phyloP scores from a whole-genome alignment of 2,113 vertebrate genomes.

The Scolopax mira region DNA sequence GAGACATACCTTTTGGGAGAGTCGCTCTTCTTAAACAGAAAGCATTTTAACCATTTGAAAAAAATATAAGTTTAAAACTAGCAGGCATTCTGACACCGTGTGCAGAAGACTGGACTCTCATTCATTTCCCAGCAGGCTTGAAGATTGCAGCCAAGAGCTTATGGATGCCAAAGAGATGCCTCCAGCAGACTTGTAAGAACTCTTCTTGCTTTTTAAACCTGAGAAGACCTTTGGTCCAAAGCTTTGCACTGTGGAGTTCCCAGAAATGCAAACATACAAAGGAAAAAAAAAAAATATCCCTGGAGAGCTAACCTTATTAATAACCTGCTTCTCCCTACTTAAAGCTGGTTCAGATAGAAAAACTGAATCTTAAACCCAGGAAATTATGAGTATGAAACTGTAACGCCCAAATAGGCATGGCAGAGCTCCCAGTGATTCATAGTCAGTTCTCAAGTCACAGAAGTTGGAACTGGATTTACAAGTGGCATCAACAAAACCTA shows the following conservation, averaged over 20 bases:
- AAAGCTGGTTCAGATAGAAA: neutral
- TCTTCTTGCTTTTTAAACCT: conserved; percentile 35
- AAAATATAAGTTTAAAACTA: neutral
- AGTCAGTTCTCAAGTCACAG: conserved; percentile 11
- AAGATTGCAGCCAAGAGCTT: neutral
- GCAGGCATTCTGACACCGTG: neutral
- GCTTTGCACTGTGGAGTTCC: conserved; percentile 10
- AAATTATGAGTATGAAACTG: conserved; percentile 18
- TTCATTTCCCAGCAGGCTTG: neutral
- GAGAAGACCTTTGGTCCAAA: neutral
- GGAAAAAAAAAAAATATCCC: conserved; percentile 4
- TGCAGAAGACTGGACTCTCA: neutral
- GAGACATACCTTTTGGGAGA: neutral
- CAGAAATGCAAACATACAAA: conserved; percentile 11
- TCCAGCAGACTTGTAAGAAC: conserved; percentile 21
- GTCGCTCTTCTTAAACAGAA: neutral
- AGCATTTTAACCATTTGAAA: neutral
- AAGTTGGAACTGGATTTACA: neutral
- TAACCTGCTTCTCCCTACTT: neutral
- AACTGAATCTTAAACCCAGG: neutral
- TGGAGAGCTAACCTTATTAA: conserved; percentile 28
- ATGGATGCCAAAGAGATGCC: neutral
- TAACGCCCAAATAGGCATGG: conserved; percentile 36
- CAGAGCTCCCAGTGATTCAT: conserved; percentile 41
- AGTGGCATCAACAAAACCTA: conserved; percentile 16